Evolutionary conservation across 2,113 vertebrate species (phyloP).

Genomic region (Hippocampus mohnikei): DNA sequence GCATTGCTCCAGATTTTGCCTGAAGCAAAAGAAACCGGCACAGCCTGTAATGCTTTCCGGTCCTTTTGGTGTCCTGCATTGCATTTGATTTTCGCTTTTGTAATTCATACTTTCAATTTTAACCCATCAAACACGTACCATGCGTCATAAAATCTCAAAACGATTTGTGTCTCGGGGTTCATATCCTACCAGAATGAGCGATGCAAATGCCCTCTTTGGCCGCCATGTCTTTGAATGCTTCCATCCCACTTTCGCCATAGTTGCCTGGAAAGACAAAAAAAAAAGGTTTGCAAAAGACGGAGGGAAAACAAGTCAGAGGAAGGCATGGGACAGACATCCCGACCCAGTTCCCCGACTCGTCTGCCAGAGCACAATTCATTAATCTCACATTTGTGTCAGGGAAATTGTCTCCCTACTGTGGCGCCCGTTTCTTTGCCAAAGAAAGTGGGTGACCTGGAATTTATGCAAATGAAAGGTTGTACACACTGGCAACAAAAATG

Average conservation of each 20-base stretch:
- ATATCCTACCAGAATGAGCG: conserved; percentile 89
- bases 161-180: not conserved
- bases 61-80: not conserved
- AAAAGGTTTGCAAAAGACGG: not conserved
- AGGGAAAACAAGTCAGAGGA: not conserved
- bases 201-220: conserved; percentile 97
- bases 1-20: conserved; percentile 98
- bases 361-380: conserved; percentile 5
- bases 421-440: conserved; percentile 57
- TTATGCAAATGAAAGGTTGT: conserved; percentile 66
- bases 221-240: conserved; percentile 96
- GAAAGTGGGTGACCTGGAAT: conserved; percentile 74
- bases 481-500: conserved; percentile 53
- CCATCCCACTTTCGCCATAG: conserved; percentile 99
- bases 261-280: conserved; percentile 76
- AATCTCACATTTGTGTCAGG: conserved; percentile 47
- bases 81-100: not conserved
- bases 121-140: not conserved
- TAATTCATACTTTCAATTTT: not conserved
- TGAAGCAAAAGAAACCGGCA: conserved; percentile 31
- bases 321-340: not conserved
- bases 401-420: conserved; percentile 51
- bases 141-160: not conserved
- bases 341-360: conserved; percentile 13
- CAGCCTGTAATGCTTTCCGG: not conserved